Base-by-base conservation (phyloP, 2,113 vertebrate species). In the Propithecus coquereli region DNA sequence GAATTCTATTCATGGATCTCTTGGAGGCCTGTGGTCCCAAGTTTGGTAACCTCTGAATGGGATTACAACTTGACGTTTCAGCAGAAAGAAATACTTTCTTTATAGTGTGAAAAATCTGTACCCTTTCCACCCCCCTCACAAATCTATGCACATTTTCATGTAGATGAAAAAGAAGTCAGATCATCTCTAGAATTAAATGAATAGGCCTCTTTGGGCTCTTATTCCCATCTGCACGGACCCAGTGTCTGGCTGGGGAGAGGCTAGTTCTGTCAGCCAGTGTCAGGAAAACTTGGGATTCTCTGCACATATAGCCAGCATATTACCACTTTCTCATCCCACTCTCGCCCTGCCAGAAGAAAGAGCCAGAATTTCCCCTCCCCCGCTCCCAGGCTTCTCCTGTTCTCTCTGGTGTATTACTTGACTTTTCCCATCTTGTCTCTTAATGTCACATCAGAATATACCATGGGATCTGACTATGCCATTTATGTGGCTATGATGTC, bases 401-500 rank as follows among this genome's bases (percentile, higher is more conserved):
- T 37, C 61, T 96, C 76, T 81, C 45, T 88, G 71, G 66, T 70
- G 9, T 91, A 50, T 43, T 79, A 57, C 77, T 87, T 66, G 76
- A 71, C 63, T 88, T 94, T 92, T 82, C 82, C 94, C 66, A 59
- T 93, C 77, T 93, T 87, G 37, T 94, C 80, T 90, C 43, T 97
- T 87, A 85, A 17, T 94, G 90, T 97, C 85, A 61, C 50, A 80
- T 76, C 32, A 71, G 87, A 91, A 83, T n/a, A 40, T n/a, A 70
- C 73, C 83, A 43, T 10, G 9, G 87, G 65, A 61, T 91, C 50
- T 84, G 91, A 73, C 66, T 95, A 89, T 61, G 59, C 80, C 83
- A 91, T 83, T 96, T 97, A 74, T 87, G 93, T 95, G 90, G 37
- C 95, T 96, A 2, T 94, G 89, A 93, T 80, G 40, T 93, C 93